These are phyloP conservation scores for Punctoribates punctum DNA, from an alignment of 2,888 invertebrate species.

Conservation along the genomic window DNA sequence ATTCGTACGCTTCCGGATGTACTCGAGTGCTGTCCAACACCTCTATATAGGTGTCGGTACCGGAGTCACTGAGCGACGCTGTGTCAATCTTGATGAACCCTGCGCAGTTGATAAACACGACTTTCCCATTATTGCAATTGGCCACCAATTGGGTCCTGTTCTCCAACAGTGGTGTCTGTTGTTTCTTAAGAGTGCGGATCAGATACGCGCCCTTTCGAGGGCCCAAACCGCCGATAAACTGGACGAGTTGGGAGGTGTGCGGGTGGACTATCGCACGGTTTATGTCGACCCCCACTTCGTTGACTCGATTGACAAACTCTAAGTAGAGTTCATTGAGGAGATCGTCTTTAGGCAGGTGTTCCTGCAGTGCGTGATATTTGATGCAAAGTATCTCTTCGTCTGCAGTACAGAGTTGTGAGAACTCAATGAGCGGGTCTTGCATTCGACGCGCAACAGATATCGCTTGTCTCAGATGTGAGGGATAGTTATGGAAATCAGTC, in stretches of 20 bases:
- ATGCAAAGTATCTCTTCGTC: slow-evolving; percentile 96
- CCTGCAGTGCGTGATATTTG: slow-evolving; percentile 77
- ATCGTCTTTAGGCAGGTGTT: slow-evolving; percentile 69
- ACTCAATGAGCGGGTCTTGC: slow-evolving; percentile 94
- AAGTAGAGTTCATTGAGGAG: slow-evolving; percentile 76
- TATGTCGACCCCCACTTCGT: slow-evolving; percentile 96
- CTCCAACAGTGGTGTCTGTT: slow-evolving; percentile 60
- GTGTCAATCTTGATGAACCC: slow-evolving; percentile 99
- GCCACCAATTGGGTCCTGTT: slow-evolving; percentile 93
- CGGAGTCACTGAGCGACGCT: slow-evolving; percentile 77
- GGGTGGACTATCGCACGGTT: slow-evolving; percentile 86
- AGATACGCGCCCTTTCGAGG: slow-evolving; percentile 80
- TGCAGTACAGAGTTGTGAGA: slow-evolving; percentile 87
- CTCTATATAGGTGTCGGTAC: slow-evolving; percentile 90
- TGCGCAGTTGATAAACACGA: slow-evolving; percentile 97
- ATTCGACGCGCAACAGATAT: slow-evolving; percentile 84
- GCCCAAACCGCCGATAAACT: slow-evolving; percentile 95
- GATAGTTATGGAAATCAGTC: slow-evolving; percentile 88
- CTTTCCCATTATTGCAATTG: slow-evolving; percentile 93
- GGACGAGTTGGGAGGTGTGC: slow-evolving; percentile 80
- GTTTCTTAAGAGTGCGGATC: slow-evolving; percentile 43
- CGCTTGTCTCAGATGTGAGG: slow-evolving; percentile 81
- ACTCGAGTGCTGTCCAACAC: slow-evolving; percentile 95
- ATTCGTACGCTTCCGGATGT: slow-evolving; percentile 98
- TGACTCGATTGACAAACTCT: slow-evolving; percentile 87